phyloP scores from a whole-genome alignment of 2,888 invertebrate genomes.

The Sympetrum striolatum region DNA sequence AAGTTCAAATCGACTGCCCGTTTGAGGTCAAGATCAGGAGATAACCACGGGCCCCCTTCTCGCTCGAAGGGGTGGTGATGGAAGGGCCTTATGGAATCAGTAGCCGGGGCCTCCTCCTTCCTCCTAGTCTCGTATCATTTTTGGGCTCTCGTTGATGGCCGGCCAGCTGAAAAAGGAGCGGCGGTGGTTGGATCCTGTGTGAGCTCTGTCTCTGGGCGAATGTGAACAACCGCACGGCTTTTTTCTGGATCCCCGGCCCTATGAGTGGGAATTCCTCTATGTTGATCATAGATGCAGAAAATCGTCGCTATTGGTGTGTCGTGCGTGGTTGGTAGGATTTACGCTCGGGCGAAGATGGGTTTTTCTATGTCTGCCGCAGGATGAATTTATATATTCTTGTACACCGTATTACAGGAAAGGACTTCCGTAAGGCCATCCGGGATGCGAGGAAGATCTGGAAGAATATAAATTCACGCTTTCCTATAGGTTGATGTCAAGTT shows the following conservation, averaged over 20 bases:
- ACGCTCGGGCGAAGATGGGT: too few species aligned
- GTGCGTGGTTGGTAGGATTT: too few species aligned
- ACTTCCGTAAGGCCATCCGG: too few species aligned
- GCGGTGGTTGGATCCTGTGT: neutral
- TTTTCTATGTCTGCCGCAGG: too few species aligned
- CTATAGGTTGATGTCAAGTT: too few species aligned
- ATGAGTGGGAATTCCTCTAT: too few species aligned
- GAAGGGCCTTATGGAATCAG: neutral
- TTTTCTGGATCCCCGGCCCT: neutral
- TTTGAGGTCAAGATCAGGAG: slow-evolving; percentile 33
- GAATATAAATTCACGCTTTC: too few species aligned
- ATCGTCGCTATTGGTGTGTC: too few species aligned
- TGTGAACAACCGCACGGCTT: neutral
- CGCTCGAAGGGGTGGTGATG: neutral
- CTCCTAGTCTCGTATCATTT: neutral
- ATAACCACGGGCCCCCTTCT: neutral
- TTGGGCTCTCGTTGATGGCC: neutral
- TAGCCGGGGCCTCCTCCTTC: neutral
- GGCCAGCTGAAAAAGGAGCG: neutral
- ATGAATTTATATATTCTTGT: too few species aligned
- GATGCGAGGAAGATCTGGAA: too few species aligned
- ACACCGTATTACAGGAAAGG: too few species aligned
- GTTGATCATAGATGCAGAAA: too few species aligned
- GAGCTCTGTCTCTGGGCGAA: neutral
- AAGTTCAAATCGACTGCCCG: slow-evolving; percentile 31